phyloP scores from a whole-genome alignment of 2,888 invertebrate species.

The Alviniconcha strummeri region DNA sequence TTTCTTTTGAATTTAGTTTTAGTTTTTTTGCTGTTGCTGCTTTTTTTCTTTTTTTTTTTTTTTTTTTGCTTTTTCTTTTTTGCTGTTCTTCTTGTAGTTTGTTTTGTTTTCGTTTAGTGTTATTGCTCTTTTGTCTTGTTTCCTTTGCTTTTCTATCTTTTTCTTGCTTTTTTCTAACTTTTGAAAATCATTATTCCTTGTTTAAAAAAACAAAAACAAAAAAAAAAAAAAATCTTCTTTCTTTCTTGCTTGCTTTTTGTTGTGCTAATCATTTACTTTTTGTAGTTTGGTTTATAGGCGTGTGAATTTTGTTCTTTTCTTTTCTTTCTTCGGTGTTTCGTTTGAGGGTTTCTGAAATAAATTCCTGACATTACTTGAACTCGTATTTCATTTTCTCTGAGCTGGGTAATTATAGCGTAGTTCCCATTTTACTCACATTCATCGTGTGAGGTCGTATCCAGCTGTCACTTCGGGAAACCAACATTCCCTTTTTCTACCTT shows the following conservation, averaged over 20 bases:
- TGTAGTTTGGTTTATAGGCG: neutral
- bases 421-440: no score
- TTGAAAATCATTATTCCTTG: no score
- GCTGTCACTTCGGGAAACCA: no score
- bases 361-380: no score
- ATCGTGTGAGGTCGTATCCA: no score
- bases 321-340: neutral
- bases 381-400: no score
- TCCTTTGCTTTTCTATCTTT: neutral
- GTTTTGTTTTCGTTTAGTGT: neutral
- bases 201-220: no score
- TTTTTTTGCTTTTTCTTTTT: neutral
- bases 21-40: neutral
- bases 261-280: neutral
- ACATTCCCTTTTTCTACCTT: no score
- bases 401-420: no score
- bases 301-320: neutral
- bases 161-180: neutral
- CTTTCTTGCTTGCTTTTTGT: neutral
- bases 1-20: neutral
- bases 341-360: neutral
- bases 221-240: neutral
- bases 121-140: neutral
- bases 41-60: neutral
- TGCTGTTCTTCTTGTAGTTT: neutral